phyloP scores from a whole-genome alignment of 35 echinoderm and acorn worm genomes.

The Apostichopus japonicus region DNA sequence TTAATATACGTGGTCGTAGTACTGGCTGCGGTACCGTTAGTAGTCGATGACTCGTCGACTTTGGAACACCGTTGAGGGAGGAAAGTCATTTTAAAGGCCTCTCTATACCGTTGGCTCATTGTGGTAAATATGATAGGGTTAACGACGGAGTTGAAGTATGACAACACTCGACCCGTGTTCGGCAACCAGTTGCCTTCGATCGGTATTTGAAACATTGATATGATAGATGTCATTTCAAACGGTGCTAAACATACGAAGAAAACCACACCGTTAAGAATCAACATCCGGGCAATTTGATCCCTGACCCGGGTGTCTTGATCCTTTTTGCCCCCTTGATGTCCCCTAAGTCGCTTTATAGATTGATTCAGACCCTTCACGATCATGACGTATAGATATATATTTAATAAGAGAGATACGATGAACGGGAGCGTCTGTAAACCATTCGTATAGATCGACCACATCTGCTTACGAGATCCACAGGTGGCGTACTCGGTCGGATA shows the following conservation, averaged over 20 bases:
- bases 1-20: constrained; percentile 52
- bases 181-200: constrained; percentile 19
- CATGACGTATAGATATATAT: constrained; percentile 71
- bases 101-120: constrained; percentile 83
- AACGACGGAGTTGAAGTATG: constrained; percentile 87
- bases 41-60: neutral
- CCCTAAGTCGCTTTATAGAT: constrained; percentile 65
- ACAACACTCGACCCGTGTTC: constrained; percentile 49
- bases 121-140: constrained; percentile 94
- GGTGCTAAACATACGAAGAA: constrained; percentile 92
- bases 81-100: constrained; percentile 82
- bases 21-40: constrained; percentile 29
- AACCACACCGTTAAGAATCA: constrained; percentile 85
- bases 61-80: constrained; percentile 30
- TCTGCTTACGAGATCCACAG: constrained; percentile 20
- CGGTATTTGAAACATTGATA: constrained; percentile 59
- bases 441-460: constrained; percentile 58
- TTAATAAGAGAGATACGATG: constrained; percentile 65
- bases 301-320: constrained; percentile 72
- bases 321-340: constrained; percentile 56
- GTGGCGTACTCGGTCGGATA: constrained; percentile 57
- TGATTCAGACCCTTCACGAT: constrained; percentile 79
- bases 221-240: constrained; percentile 81
- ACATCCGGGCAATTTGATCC: constrained; percentile 87
- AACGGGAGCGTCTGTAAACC: constrained; percentile 84